Evolutionary conservation across 1,140 invertebrate species (phyloP).

Genomic region (Lysiphlebus fabarum): DNA sequence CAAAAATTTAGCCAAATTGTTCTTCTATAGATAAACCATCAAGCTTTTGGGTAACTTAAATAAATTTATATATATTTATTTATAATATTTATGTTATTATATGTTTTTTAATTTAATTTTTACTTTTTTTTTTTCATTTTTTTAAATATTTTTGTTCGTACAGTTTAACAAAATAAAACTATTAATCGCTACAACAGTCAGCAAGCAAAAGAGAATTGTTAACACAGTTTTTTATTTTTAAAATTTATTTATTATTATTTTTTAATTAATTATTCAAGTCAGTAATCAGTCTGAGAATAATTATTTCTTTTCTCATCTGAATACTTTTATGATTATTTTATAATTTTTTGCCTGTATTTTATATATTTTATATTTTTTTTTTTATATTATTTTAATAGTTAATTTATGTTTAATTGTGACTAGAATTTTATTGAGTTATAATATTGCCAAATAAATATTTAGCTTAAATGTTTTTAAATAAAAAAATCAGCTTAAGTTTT

Average conservation of each 20-base stretch:
- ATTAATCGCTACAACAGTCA: constrained; percentile 52
- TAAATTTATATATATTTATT: constrained; percentile 4
- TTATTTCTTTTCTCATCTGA: no score
- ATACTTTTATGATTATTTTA: no score
- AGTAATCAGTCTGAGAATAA: no score
- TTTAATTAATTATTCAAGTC: not conserved
- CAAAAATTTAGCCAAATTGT: no score
- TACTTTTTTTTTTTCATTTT: constrained; percentile 24
- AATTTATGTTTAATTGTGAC: constrained; percentile 16
- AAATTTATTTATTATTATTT: constrained; percentile 13
- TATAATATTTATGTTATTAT: constrained; percentile 11
- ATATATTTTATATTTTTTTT: constrained; percentile 5
- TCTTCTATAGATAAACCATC: no score
- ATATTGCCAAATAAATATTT: no score
- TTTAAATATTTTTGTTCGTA: constrained; percentile 27
- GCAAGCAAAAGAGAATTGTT: constrained; percentile 47
- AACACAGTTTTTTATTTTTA: constrained; percentile 33
- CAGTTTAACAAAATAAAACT: constrained; percentile 53
- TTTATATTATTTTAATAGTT: constrained; percentile 12
- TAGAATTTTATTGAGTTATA: constrained; percentile 8
- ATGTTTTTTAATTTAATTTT: constrained; percentile 20
- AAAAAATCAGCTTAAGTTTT: no score
- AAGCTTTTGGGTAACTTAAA: no score
- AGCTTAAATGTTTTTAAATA: no score
- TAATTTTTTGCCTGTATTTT: constrained; percentile 3